These are phyloP conservation scores for Anoura caudifer DNA, from an alignment of 2,113 vertebrate species.

Conservation along the genomic window DNA sequence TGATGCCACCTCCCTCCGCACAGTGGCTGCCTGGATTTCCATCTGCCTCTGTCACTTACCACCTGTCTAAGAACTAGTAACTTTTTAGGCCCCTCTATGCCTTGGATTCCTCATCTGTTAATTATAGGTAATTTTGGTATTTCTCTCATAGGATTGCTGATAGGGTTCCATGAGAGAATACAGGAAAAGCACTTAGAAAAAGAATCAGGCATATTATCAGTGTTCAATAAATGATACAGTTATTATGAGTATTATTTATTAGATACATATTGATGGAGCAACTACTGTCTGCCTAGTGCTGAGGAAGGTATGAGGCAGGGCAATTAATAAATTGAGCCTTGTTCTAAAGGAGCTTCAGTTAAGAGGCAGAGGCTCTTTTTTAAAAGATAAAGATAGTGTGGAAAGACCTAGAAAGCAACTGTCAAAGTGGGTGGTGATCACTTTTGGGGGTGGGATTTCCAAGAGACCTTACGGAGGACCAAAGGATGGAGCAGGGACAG, in stretches of 20 bases:
- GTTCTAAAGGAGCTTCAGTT: background rate
- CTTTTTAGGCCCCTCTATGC: background rate
- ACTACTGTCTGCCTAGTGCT: background rate
- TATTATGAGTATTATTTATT: background rate
- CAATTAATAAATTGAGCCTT: background rate
- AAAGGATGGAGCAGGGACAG: background rate
- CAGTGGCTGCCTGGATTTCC: background rate
- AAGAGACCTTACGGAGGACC: background rate
- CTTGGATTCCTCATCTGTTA: background rate
- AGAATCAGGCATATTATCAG: background rate
- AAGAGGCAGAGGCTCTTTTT: background rate
- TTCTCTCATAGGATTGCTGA: background rate
- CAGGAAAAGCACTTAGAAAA: background rate
- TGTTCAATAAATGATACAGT: background rate
- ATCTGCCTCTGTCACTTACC: background rate
- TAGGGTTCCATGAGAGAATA: background rate
- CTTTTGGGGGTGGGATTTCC: background rate
- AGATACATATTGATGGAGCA: background rate
- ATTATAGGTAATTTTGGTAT: background rate
- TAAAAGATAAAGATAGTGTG: background rate
- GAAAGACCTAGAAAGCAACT: background rate
- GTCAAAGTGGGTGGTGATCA: background rate
- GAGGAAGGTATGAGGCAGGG: background rate
- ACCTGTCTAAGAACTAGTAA: background rate
- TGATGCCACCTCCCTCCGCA: background rate